Evolutionary conservation across 1,140 invertebrate species (phyloP).

Genomic region (Acyrthosiphon pisum): DNA sequence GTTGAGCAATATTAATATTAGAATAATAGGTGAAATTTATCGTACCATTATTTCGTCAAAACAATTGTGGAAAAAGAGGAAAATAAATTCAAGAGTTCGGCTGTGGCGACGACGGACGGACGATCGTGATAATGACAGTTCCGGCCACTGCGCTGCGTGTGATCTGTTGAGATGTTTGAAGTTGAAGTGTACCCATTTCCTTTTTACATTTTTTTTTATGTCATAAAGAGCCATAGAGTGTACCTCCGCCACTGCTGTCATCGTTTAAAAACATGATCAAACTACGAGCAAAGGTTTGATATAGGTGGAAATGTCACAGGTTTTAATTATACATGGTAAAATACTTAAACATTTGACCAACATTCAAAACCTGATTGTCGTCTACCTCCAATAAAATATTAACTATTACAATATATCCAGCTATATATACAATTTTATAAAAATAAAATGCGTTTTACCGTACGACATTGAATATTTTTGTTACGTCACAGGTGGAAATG

Average conservation of each 20-base stretch:
- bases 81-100: not conserved
- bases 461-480: not conserved
- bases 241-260: not conserved
- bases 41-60: not conserved
- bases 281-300: not conserved
- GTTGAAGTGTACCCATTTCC: not conserved
- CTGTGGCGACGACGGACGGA: not conserved
- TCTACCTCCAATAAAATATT: not conserved
- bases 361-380: not conserved
- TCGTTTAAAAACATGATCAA: not conserved
- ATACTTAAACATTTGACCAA: not conserved
- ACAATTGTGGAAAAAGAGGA: not conserved
- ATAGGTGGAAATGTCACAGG: not conserved
- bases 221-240: not conserved
- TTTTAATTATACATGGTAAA: not conserved
- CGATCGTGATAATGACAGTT: constrained; percentile 12
- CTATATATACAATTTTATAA: not conserved
- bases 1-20: not conserved
- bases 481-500: not conserved
- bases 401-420: not conserved
- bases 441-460: not conserved
- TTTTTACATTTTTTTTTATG: not conserved
- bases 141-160: not conserved
- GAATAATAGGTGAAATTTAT: not conserved
- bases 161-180: not conserved